These are phyloP conservation scores for Littorina saxatilis DNA, from an alignment of 1,140 invertebrate genomes.

Conservation along the genomic window DNA sequence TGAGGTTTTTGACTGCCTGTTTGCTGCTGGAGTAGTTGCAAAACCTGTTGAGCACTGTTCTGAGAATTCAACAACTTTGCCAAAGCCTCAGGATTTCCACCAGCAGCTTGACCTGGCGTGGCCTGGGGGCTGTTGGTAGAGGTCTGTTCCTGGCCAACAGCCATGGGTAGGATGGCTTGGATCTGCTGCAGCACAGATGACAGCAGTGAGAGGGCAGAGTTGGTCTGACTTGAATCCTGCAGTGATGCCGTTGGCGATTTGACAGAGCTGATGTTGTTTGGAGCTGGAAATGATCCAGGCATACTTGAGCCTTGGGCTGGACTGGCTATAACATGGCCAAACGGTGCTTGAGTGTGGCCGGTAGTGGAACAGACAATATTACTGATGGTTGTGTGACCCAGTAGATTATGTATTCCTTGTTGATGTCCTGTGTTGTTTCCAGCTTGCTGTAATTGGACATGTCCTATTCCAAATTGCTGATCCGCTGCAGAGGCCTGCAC, in stretches of 20 bases:
- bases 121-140: neutral
- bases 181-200: neutral
- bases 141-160: neutral
- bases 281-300: neutral
- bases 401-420: conserved; percentile 1
- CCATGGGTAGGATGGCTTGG: conserved; percentile 18
- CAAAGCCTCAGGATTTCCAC: too few relatives aligned
- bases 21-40: conserved; percentile 7
- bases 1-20: neutral
- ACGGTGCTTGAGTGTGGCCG: neutral
- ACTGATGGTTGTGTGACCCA: neutral
- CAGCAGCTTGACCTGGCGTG: neutral
- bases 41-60: neutral
- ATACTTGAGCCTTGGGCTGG: neutral
- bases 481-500: neutral
- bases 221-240: conserved; percentile 16
- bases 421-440: neutral
- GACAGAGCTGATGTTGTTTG: neutral
- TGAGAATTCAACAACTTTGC: neutral
- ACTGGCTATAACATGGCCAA: neutral
- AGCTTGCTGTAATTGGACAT: neutral
- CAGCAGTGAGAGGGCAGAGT: neutral
- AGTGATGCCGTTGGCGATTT: conserved; percentile 17
- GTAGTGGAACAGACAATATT: neutral
- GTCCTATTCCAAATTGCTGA: neutral